phyloP scores from a whole-genome alignment of 2,888 invertebrate genomes.

The Dasysyrphus albostriatus region DNA sequence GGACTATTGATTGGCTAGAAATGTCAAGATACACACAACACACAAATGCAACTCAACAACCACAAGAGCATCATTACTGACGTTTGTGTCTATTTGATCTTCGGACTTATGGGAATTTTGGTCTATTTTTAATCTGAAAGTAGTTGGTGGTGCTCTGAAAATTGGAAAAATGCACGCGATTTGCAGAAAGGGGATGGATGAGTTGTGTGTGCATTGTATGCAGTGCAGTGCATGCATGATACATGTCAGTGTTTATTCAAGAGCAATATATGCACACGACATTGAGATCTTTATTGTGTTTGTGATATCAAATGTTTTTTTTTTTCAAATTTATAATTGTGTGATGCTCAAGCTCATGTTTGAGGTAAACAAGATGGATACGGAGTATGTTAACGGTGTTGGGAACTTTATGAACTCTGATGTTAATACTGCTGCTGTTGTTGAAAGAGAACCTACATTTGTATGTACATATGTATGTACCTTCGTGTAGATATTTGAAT shows the following conservation, averaged over 20 bases:
- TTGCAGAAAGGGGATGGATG: slow-evolving; percentile 38
- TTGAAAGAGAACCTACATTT: slow-evolving; percentile 14
- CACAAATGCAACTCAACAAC: not conserved
- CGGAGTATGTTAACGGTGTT: slow-evolving; percentile 38
- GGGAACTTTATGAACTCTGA: slow-evolving; percentile 58
- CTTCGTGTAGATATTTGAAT: slow-evolving; percentile 21
- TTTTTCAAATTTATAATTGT: slow-evolving; percentile 64
- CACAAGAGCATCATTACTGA: slow-evolving; percentile 54
- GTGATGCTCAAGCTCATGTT: slow-evolving; percentile 72
- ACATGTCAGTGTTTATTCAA: slow-evolving; percentile 65
- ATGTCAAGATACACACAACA: slow-evolving; percentile 12
- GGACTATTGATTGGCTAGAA: slow-evolving; percentile 12
- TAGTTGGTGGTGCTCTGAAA: slow-evolving; percentile 19
- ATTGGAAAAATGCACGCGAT: slow-evolving; percentile 75
- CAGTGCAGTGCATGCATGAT: slow-evolving; percentile 14
- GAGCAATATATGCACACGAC: slow-evolving; percentile 56
- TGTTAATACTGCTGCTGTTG: slow-evolving; percentile 16
- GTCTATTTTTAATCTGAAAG: slow-evolving; percentile 63
- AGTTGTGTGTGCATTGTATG: slow-evolving; percentile 3
- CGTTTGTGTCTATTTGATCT: slow-evolving; percentile 47
- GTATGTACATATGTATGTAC: not conserved
- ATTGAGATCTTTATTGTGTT: slow-evolving; percentile 72
- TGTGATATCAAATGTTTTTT: slow-evolving; percentile 57
- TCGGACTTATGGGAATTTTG: slow-evolving; percentile 57
- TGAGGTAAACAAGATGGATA: slow-evolving; percentile 62